phyloP scores from a whole-genome alignment of 2,113 vertebrate species.

The Ochotona curzoniae region DNA sequence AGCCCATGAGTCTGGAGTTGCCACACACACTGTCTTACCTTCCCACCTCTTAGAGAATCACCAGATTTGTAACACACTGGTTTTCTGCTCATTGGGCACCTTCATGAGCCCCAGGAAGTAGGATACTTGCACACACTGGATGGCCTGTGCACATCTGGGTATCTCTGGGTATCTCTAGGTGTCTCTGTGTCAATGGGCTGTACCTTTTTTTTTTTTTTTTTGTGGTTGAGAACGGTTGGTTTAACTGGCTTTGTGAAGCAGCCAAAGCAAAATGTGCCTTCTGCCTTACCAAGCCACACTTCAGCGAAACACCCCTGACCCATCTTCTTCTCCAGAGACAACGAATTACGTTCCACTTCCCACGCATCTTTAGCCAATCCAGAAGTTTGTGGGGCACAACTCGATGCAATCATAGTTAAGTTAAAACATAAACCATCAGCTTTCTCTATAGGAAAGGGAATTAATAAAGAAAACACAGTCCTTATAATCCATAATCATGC shows the following conservation, averaged over 20 bases:
- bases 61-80: not conserved
- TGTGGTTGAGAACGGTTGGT: slow-evolving; percentile 74
- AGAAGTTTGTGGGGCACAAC: slow-evolving; percentile 95
- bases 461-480: slow-evolving; percentile 93
- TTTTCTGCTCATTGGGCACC: not conserved
- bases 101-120: not conserved
- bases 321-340: slow-evolving; percentile 95
- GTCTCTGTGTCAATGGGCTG: not conserved
- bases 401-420: slow-evolving; percentile 96
- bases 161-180: not conserved
- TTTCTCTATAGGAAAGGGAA: slow-evolving; percentile 94
- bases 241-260: slow-evolving; percentile 82
- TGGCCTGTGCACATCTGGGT: not conserved
- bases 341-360: slow-evolving; percentile 94
- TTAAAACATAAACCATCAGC: slow-evolving; percentile 99
- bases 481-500: slow-evolving; percentile 90
- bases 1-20: not conserved
- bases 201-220: slow-evolving; percentile 11
- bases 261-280: slow-evolving; percentile 87
- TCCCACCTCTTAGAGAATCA: slow-evolving; percentile 30
- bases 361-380: slow-evolving; percentile 99
- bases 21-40: slow-evolving; percentile 33
- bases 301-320: slow-evolving; percentile 99
- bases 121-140: not conserved
- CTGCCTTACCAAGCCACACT: slow-evolving; percentile 98